These are phyloP conservation scores for Thermophis baileyi DNA, from an alignment of 2,113 vertebrate species.

Conservation along the genomic window DNA sequence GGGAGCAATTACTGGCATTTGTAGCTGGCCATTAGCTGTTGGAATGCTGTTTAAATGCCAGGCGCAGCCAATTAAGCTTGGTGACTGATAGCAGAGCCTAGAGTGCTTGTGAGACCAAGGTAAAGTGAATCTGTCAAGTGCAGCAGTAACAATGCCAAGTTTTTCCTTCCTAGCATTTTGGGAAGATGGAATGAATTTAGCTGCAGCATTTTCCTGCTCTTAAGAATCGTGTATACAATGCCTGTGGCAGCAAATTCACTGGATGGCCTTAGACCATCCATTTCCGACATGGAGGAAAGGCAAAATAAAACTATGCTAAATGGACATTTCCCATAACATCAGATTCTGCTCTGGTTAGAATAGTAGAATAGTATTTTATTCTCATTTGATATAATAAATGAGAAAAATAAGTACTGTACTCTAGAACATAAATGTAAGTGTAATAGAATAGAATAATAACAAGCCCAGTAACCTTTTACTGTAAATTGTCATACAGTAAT, in stretches of 20 bases:
- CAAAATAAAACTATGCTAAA: background rate
- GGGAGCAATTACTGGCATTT: constrained; percentile 11
- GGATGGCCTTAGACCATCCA: background rate
- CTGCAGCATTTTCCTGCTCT: background rate
- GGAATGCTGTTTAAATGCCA: constrained; percentile 22
- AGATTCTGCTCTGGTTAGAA: background rate
- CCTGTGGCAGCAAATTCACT: background rate
- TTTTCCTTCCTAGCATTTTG: background rate
- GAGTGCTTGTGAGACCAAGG: constrained; percentile 11
- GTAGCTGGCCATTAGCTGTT: constrained; percentile 7
- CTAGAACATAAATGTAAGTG: background rate
- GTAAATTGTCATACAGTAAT: background rate
- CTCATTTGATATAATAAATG: background rate
- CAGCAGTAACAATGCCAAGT: background rate
- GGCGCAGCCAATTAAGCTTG: constrained; percentile 9
- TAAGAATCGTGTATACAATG: background rate
- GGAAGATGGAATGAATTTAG: background rate
- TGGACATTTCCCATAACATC: background rate
- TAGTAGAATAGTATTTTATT: background rate
- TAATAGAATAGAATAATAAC: background rate
- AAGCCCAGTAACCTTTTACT: background rate
- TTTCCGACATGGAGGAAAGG: background rate
- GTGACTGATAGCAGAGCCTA: constrained; percentile 2
- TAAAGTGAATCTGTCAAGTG: background rate
- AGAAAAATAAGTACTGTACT: background rate